A percentile compares a stretch with the other conserved stretches of the same genome.
Conservation (phyloP, 2,888 invertebrate genomes). For the Gastracanthus pulcherrimus region DNA sequence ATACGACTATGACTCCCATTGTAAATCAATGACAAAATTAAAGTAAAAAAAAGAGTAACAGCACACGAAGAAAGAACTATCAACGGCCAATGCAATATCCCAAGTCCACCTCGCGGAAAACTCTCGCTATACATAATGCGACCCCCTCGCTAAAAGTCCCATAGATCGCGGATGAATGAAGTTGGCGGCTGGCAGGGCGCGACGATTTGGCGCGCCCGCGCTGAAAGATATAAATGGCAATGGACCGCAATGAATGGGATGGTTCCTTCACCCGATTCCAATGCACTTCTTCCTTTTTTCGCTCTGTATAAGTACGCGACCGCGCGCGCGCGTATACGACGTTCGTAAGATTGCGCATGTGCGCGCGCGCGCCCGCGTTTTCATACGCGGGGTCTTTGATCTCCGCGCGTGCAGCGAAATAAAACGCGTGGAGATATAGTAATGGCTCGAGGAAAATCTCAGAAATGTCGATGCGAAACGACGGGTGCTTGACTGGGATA, state of each 20-base stretch:
- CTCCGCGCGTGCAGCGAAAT: no score
- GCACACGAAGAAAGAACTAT: background rate
- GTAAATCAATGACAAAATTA: no score
- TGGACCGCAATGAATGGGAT: slow-evolving; percentile 13
- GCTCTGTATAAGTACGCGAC: no score
- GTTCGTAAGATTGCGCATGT: slow-evolving; percentile 5
- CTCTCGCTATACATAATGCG: background rate
- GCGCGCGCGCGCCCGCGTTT: no score
- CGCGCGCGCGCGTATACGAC: no score
- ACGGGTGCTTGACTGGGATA: no score
- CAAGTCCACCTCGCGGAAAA: background rate
- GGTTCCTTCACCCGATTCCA: background rate
- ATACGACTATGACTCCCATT: no score
- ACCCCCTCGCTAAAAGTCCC: background rate
- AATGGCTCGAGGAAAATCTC: no score
- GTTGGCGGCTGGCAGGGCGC: background rate
- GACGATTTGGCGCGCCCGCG: slow-evolving; percentile 36
- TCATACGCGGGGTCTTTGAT: no score
- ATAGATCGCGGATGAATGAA: slow-evolving; percentile 26
- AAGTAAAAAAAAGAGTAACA: background rate
- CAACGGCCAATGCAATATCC: background rate
- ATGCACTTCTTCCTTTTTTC: background rate
- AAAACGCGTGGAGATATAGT: no score
- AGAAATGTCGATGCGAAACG: no score
- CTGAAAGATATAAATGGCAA: slow-evolving; percentile 22